Evolutionary conservation across 1,140 invertebrate genomes (phyloP), one percentile per base, ranked within the genome.

Genomic region (Colletes gigas): DNA sequence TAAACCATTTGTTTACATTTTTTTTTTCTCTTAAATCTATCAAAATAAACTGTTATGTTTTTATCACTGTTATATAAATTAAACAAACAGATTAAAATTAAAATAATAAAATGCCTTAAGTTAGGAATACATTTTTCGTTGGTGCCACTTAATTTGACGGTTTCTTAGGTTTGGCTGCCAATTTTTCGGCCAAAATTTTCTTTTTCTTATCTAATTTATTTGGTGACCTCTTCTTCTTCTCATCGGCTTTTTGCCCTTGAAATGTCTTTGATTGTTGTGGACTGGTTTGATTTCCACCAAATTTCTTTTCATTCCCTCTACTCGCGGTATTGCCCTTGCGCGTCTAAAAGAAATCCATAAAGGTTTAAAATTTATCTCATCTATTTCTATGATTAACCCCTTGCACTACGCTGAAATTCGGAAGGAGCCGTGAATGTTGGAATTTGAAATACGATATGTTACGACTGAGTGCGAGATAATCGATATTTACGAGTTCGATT

Each of bases 151-250:
- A 73, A 63, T 87, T 90, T 90, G 54, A 81, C 19, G 75, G 67
- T 83, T 91, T 91, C 55, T 88, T 90, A 14, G 78, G 52, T 72
- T 90, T 89, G 5, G 86, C 73, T 39, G 76, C 80, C 41, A 92
- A 74, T 78, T 92, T 93, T 66, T 86, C 76, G 65, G 92, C 90
- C 71, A 93, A 77, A 2, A 81, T n/a, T 71, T 91, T 90, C 73
- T 92, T 92, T 60, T 92, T 89, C 59, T 92, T 90, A 0, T 90
- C 81, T 1, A 86, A 63, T 71, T 92, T 93, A 12, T 19, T 74
- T 21, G 79, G 71, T 50, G 90, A 92, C n/a, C 80, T 82, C 50
- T 91, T 90, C 68, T 92, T 91, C 47, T 93, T 91, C 4, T 19
- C n/a, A 21, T 90, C 85, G 30, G 86, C 82, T 60, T 90, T 92